A percentile compares a stretch with the other conserved stretches of the same genome.
Conservation (phyloP, 2,113 vertebrate genomes). For the Laticauda laticaudata region DNA sequence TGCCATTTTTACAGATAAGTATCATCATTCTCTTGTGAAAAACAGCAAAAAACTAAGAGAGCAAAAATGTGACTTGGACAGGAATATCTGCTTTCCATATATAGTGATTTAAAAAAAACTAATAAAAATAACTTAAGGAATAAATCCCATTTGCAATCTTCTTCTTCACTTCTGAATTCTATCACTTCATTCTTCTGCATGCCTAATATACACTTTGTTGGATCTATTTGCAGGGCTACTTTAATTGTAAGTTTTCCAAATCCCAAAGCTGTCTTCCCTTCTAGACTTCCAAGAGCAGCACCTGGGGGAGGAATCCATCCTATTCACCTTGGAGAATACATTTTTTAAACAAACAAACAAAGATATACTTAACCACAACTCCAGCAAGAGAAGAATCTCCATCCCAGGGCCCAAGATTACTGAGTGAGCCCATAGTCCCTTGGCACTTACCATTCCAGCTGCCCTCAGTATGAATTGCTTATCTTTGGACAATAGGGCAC, state of each 20-base stretch:
- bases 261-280: constrained; percentile 13
- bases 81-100: background rate
- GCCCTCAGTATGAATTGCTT: constrained; percentile 52
- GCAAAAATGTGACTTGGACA: background rate
- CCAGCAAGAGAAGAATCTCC: background rate
- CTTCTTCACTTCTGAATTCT: background rate
- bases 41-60: background rate
- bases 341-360: background rate
- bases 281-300: background rate
- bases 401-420: background rate
- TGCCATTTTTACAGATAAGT: background rate
- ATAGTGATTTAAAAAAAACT: background rate
- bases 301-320: background rate
- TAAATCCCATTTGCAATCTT: background rate
- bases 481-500: constrained; percentile 77
- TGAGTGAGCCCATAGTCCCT: background rate
- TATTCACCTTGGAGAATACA: background rate
- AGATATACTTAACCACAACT: background rate
- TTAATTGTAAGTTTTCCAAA: background rate
- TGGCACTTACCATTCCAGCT: constrained; percentile 38
- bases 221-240: background rate
- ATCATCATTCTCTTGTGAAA: too few species aligned
- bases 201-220: background rate
- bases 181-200: background rate
- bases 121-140: background rate